These are phyloP conservation scores for Chamaea fasciata DNA, from an alignment of 2,113 vertebrate species.

Conservation along the genomic window DNA sequence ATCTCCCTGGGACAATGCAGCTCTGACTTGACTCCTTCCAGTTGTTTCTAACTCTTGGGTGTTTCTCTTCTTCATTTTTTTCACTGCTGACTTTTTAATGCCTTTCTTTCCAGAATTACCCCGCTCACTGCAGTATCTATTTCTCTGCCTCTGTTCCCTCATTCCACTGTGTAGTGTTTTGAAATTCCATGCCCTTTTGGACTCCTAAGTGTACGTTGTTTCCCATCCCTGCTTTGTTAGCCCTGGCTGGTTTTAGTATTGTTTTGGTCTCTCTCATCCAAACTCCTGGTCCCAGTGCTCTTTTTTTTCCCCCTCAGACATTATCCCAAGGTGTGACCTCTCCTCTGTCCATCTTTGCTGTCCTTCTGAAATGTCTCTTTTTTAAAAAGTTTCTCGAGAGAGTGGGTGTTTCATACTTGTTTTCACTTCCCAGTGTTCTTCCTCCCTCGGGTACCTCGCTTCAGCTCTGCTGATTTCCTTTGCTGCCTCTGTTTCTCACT, in stretches of 20 bases:
- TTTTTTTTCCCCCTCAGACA: not conserved
- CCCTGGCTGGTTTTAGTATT: not conserved
- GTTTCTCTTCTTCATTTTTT: not conserved
- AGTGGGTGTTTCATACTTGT: not conserved
- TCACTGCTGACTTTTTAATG: not conserved
- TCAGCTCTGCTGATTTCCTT: not conserved
- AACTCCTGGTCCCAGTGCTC: not conserved
- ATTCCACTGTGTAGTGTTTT: not conserved
- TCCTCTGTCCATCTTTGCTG: not conserved
- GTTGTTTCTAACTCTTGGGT: not conserved
- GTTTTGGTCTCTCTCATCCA: not conserved
- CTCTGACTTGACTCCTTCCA: not conserved
- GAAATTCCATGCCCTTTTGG: not conserved
- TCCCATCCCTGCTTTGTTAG: not conserved
- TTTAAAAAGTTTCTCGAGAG: not conserved
- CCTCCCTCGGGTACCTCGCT: rapidly evolving
- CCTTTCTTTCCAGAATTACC: not conserved
- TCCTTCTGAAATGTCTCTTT: not conserved
- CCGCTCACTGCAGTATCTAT: not conserved
- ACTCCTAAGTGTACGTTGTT: not conserved
- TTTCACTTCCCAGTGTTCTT: not conserved
- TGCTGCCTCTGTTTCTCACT: not conserved
- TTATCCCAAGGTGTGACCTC: not conserved
- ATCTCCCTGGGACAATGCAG: not conserved
- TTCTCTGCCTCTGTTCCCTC: not conserved